Percentiles rank a stretch among this genome's conserved stretches.
These are phyloP conservation scores for Bombus fervidus DNA, from an alignment of 1,140 invertebrate genomes.

Conservation along the genomic window DNA sequence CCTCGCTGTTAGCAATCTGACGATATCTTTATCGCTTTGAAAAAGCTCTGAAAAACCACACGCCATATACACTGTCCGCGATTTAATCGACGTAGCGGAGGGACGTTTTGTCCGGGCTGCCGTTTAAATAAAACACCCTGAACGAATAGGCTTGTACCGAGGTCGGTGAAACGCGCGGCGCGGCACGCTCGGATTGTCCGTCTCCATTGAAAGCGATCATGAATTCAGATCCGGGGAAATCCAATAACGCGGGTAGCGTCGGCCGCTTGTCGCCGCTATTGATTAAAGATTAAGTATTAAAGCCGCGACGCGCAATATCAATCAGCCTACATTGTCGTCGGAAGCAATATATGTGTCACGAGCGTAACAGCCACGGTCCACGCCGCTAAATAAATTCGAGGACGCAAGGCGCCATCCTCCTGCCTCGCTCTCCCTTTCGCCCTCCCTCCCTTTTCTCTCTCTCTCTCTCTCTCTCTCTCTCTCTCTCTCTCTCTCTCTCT, in stretches of 20 bases:
- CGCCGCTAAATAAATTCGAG: conserved; percentile 47
- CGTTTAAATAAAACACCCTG: conserved; percentile 35
- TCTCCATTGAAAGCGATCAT: conserved; percentile 44
- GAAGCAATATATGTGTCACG: conserved; percentile 48
- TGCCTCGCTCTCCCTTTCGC: background rate
- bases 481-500: no score
- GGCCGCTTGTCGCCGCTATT: conserved; percentile 41
- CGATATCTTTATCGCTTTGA: background rate
- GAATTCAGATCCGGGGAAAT: conserved; percentile 43
- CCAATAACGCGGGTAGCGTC: conserved; percentile 23
- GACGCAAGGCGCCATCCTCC: background rate
- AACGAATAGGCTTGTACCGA: conserved; percentile 39
- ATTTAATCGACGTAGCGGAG: background rate
- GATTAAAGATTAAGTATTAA: conserved; percentile 56
- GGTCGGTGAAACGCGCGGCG: background rate
- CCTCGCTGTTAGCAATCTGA: background rate
- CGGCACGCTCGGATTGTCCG: conserved; percentile 15
- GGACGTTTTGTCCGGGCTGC: background rate
- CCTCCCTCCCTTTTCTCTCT: background rate
- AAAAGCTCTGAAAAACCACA: background rate
- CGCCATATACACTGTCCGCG: background rate
- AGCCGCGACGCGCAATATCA: conserved; percentile 51
- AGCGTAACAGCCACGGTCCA: conserved; percentile 36
- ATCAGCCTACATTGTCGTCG: conserved; percentile 46
- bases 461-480: background rate